Percentiles rank a stretch among this genome's conserved stretches.
Conservation (phyloP, 2,888 invertebrate species). For the Dilophus febrilis region DNA sequence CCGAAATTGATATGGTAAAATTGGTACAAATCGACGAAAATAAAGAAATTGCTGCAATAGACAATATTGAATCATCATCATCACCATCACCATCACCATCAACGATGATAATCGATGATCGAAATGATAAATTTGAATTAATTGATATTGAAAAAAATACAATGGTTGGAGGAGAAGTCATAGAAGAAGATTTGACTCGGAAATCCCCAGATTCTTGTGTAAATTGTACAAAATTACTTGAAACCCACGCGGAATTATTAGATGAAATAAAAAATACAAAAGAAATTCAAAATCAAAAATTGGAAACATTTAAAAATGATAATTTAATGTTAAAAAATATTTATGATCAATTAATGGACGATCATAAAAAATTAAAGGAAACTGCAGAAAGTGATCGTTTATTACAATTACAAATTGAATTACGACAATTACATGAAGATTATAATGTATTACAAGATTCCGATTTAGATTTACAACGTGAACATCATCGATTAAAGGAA, state of each 20-base stretch:
- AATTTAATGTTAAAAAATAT: no score
- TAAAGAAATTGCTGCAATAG: no score
- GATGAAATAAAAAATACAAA: conserved; percentile 18
- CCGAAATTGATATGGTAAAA: conserved; percentile 31
- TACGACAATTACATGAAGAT: conserved; percentile 1
- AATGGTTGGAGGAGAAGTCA: conserved; percentile 16
- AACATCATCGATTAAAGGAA: conserved; percentile 9
- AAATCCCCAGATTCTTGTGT: neutral
- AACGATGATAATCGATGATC: conserved; percentile 18
- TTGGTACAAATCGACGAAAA: no score
- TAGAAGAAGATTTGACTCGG: conserved; percentile 7
- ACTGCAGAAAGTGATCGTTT: no score
- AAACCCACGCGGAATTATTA: no score
- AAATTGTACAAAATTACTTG: no score
- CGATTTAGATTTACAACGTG: conserved; percentile 4
- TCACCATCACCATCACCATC: no score
- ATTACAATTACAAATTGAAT: neutral
- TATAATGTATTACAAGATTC: conserved; percentile 2
- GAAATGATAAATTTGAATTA: conserved; percentile 7
- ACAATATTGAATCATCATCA: conserved; percentile 19
- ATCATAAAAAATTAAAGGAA: no score
- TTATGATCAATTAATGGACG: no score
- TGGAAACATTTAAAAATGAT: no score
- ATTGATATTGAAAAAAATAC: conserved; percentile 16
- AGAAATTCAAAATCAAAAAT: conserved; percentile 10